Conservation (phyloP, 2,113 vertebrate genomes). For the Cephalophus harveyi region DNA sequence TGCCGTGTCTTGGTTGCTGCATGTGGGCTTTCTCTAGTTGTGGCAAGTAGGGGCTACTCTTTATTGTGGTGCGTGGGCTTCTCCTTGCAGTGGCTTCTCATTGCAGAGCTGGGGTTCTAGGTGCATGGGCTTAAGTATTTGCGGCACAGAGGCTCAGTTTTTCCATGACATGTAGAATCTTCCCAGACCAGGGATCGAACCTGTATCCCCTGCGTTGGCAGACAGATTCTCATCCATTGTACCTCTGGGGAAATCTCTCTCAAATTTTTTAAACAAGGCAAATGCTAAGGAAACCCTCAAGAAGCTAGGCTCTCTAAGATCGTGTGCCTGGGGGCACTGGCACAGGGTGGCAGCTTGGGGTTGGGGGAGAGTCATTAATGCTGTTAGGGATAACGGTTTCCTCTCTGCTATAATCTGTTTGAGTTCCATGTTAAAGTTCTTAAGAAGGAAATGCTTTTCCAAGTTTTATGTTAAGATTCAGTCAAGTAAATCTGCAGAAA, state of each 20-base stretch:
- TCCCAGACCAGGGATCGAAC: neutral
- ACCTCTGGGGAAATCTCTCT: neutral
- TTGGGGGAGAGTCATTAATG: neutral
- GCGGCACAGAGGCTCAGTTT: neutral
- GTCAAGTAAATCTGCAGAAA: neutral
- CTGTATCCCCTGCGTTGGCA: neutral
- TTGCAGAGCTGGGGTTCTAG: neutral
- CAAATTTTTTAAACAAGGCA: neutral
- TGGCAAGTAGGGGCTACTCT: neutral
- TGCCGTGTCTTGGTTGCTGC: neutral
- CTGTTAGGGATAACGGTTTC: neutral
- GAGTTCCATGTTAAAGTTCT: conserved; percentile 15
- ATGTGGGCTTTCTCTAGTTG: neutral
- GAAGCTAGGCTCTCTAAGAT: neutral
- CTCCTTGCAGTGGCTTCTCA: neutral
- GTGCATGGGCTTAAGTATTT: neutral
- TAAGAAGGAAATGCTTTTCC: conserved; percentile 20
- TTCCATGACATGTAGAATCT: neutral
- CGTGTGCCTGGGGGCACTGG: neutral
- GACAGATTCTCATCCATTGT: neutral
- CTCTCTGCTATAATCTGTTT: neutral
- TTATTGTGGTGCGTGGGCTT: neutral
- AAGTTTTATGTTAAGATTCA: neutral
- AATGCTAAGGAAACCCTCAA: neutral
- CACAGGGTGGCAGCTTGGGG: neutral